Evolutionary conservation across 2,888 invertebrate genomes (phyloP).

Genomic region (Xylota segnis): DNA sequence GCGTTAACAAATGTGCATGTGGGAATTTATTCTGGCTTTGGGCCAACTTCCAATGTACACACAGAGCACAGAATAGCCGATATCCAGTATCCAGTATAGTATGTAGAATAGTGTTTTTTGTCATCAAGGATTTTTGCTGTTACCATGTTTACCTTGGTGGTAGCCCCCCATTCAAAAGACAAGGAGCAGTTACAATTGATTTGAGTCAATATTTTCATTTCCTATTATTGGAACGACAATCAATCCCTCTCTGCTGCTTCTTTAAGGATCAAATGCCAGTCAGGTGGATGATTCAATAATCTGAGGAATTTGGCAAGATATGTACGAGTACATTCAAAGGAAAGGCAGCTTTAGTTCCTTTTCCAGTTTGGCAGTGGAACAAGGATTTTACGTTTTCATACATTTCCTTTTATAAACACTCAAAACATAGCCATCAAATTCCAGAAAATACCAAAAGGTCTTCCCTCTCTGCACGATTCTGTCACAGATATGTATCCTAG

Average conservation of each 20-base stretch:
- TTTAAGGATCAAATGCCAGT: slow-evolving; percentile 53
- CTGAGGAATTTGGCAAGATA: slow-evolving; percentile 14
- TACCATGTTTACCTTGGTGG: slow-evolving; percentile 71
- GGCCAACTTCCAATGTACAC: slow-evolving; percentile 66
- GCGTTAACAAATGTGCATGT: slow-evolving; percentile 76
- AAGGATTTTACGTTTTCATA: not conserved
- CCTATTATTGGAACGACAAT: slow-evolving; percentile 70
- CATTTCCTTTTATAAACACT: not conserved
- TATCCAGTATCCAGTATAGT: not conserved
- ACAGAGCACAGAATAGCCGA: not conserved
- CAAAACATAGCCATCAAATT: not conserved
- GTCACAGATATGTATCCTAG: not conserved
- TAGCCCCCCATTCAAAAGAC: slow-evolving; percentile 3
- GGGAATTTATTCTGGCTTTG: slow-evolving; percentile 75
- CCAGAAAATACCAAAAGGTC: slow-evolving; percentile 11
- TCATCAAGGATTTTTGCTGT: slow-evolving; percentile 61
- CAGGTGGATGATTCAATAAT: slow-evolving; percentile 62
- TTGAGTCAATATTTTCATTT: slow-evolving; percentile 75
- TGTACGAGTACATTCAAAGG: not conserved
- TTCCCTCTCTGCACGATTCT: not conserved
- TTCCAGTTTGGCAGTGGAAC: not conserved
- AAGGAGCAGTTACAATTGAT: slow-evolving; percentile 66
- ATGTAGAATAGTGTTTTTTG: slow-evolving; percentile 28
- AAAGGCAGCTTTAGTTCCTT: not conserved
- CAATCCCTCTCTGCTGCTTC: slow-evolving; percentile 42